Evolutionary conservation across 2,797 vertebrate species (phyloP).

Genomic region (Anomalospiza imberbis): DNA sequence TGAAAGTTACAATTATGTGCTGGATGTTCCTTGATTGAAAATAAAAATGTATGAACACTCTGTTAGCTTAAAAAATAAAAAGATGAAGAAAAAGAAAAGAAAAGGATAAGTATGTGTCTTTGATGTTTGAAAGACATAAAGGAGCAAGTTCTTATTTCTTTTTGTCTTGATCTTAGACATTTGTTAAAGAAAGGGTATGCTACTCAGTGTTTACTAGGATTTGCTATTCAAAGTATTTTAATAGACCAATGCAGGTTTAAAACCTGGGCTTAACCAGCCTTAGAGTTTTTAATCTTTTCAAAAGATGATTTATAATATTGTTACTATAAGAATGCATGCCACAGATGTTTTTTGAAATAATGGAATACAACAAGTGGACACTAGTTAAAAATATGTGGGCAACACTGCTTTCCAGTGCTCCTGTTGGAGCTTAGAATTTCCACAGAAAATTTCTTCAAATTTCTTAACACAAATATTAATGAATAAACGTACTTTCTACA

Average conservation of each 20-base stretch:
- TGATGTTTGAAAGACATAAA: neutral
- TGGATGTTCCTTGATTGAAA: neutral
- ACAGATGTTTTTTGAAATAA: neutral
- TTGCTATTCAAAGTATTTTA: neutral
- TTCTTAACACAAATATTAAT: neutral
- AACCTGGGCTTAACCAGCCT: neutral
- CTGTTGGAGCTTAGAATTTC: neutral
- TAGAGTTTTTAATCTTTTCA: neutral
- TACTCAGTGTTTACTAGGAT: neutral
- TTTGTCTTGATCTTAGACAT: neutral
- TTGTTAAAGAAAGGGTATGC: neutral
- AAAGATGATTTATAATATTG: neutral
- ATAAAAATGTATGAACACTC: neutral
- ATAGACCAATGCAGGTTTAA: neutral
- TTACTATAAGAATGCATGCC: neutral
- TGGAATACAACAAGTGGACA: neutral
- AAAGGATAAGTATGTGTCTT: neutral
- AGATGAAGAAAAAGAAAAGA: neutral
- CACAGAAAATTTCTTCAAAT: neutral
- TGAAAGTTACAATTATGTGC: neutral
- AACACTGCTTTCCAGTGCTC: neutral
- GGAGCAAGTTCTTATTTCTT: neutral
- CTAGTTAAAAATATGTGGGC: neutral
- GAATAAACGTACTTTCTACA: neutral
- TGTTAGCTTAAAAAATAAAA: neutral